Percentiles rank a stretch among this genome's conserved stretches.
phyloP scores from a whole-genome alignment of 2,888 invertebrate species.

The Mechanitis mazaeus region DNA sequence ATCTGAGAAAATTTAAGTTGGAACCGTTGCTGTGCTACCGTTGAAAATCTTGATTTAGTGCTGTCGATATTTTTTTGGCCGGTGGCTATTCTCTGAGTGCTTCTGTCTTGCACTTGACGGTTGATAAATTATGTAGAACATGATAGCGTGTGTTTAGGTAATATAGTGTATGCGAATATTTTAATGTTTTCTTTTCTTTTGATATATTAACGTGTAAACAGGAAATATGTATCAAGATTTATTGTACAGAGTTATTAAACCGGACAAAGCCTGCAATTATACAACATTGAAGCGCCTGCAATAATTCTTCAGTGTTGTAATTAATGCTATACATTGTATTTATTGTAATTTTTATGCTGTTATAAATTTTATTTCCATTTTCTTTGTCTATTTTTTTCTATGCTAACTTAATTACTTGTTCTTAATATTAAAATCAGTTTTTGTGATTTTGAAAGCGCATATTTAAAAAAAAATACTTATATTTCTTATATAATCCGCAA shows the following conservation, averaged over 20 bases:
- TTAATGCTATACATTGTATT: constrained; percentile 4
- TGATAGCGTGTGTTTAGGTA: constrained; percentile 15
- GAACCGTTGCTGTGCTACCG: constrained; percentile 39
- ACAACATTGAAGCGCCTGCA: background rate
- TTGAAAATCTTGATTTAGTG: constrained; percentile 60
- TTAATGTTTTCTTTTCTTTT: constrained; percentile 5
- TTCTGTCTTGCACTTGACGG: too few species aligned
- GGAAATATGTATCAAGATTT: constrained; percentile 2
- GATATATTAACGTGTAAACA: constrained; percentile 5
- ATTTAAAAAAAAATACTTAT: too few species aligned
- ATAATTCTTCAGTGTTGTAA: background rate
- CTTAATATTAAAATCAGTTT: too few species aligned
- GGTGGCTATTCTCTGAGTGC: constrained; percentile 16
- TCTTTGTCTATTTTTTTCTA: background rate
- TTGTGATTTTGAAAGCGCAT: too few species aligned
- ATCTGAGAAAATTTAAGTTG: constrained; percentile 20
- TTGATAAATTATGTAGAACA: constrained; percentile 9
- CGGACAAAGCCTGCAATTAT: constrained; percentile 1
- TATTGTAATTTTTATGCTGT: background rate
- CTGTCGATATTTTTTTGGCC: constrained; percentile 35
- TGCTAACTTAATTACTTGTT: background rate
- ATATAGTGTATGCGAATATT: constrained; percentile 7
- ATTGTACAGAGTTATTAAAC: constrained; percentile 2
- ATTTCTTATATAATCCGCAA: too few species aligned
- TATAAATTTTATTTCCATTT: background rate